Conservation (phyloP, 92 coral and sea anemone species). For the Porites evermanni region DNA sequence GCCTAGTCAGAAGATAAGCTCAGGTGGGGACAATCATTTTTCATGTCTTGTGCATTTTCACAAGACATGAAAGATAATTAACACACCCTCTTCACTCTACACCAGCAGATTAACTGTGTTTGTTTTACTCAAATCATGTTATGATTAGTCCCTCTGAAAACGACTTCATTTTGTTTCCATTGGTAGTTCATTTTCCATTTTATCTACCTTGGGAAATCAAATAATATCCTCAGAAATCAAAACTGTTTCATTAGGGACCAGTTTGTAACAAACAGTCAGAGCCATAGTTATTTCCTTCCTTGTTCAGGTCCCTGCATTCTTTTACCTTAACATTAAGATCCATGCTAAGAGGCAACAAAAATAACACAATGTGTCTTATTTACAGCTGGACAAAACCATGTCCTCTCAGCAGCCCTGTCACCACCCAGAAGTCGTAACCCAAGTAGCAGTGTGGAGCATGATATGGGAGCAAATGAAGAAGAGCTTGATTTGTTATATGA, state of each 20-base stretch:
- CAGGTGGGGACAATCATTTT: slow-evolving; percentile 38
- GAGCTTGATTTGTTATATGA: slow-evolving; percentile 95
- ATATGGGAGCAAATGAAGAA: slow-evolving; percentile 46
- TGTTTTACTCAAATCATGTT: no score
- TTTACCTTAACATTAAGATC: neutral
- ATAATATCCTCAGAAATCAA: no score
- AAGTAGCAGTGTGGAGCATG: slow-evolving; percentile 59
- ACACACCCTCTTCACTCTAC: no score
- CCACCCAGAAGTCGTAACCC: slow-evolving; percentile 83
- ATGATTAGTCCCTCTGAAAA: no score
- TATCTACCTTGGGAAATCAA: no score
- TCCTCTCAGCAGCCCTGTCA: slow-evolving; percentile 54
- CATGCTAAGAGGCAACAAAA: neutral
- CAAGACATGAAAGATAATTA: no score
- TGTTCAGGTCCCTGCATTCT: neutral
- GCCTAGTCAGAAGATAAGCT: slow-evolving; percentile 78
- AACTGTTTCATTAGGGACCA: no score
- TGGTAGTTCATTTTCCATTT: no score
- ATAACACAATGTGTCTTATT: neutral
- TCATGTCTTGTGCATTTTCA: no score
- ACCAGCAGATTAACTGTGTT: no score
- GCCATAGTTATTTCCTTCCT: neutral
- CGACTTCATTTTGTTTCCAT: no score
- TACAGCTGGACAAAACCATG: slow-evolving; percentile 25
- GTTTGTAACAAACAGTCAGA: no score